Evolutionary conservation across 2,113 vertebrate species (phyloP), one percentile per base, ranked within the genome.

Genomic region (Misgurnus mizolepis): DNA sequence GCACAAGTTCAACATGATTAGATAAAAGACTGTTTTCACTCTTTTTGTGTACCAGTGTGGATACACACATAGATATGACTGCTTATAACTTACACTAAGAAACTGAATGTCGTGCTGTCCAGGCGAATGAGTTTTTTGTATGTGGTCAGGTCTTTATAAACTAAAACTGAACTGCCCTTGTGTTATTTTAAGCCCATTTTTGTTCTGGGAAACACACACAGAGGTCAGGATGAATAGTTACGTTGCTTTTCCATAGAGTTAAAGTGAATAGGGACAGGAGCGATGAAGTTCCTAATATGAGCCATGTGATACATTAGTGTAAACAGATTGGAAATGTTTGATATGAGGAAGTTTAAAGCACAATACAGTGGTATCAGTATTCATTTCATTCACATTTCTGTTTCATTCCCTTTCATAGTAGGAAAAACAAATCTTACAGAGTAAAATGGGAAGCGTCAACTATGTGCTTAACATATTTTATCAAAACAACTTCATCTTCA

Each of bases 1-100:
- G 73, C 81, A 70, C 80, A 88, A 90, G 89, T 92, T 91, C 87
- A 89, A 88, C 83, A 85, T 86, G 89, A 92, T 91, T 90, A 92
- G 87, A 90, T 90, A 89, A 77, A 82, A 81, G 77, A 87, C 72
- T 64, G 78, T 85, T 88, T 88, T 73, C 78, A 83, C 85, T 86
- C 50, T 65, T 58, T 86, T 85, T 82, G 61, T 86, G 85, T 41
- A 79, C 79, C 69, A 34, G 14, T 78, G 68, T 80, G 80, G 47
- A n/a, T 53, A 67, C 62, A 82, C 73, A 84, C 41, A 77, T 39
- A 85, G 41, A 66, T 72, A 50, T 83, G 72, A 77, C 83, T 82
- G 60, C 67, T 76, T 8, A 80, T 79, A 79, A 79, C 11, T 22
- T 66, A 34, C 12, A 45, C n/a, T 22, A 60, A n/a, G n/a, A 45